These are phyloP conservation scores for Ictidomys tridecemlineatus DNA, from an alignment of 2,113 vertebrate genomes.

Conservation along the genomic window DNA sequence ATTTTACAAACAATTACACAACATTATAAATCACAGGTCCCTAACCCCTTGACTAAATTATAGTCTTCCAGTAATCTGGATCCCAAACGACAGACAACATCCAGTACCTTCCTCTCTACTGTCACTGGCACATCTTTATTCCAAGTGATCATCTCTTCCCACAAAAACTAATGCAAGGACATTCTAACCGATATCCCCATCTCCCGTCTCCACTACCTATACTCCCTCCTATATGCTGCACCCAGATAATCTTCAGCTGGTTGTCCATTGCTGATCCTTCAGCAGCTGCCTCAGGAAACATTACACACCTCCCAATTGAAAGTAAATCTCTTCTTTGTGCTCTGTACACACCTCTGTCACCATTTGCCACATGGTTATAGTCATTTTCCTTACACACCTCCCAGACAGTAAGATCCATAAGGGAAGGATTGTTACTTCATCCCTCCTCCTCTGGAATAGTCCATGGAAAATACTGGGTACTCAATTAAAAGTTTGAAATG, in stretches of 20 bases:
- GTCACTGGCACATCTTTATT: background rate
- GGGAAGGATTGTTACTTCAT: background rate
- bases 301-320: background rate
- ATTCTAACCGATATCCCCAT: background rate
- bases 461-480: background rate
- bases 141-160: background rate
- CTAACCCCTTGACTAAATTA: background rate
- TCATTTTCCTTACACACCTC: fast-evolving
- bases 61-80: background rate
- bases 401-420: background rate
- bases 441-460: background rate
- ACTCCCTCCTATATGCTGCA: background rate
- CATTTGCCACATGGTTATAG: background rate
- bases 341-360: background rate
- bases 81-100: background rate
- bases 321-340: background rate
- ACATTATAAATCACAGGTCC: background rate
- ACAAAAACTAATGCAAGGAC: background rate
- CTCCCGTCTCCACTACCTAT: background rate
- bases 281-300: background rate
- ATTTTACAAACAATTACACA: background rate
- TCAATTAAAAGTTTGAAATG: background rate
- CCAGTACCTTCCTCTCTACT: background rate
- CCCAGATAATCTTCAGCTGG: background rate
- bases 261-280: background rate